phyloP scores from a whole-genome alignment of 1,140 invertebrate species.

The Holotrichia oblita region DNA sequence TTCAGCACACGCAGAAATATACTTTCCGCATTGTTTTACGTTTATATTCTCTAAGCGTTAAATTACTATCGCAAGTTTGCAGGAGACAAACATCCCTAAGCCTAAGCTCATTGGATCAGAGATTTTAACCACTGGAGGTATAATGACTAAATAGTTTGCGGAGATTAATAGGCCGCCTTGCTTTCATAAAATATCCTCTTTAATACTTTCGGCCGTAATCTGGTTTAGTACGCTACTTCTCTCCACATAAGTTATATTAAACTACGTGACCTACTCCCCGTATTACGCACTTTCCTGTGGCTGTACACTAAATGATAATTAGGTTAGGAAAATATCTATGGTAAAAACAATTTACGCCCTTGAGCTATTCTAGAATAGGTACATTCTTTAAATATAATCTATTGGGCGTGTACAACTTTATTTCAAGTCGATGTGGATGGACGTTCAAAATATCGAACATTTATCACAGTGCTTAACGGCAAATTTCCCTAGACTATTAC shows the following conservation, averaged over 20 bases:
- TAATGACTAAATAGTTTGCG: constrained; percentile 30
- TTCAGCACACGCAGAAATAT: no score
- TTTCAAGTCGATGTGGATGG: not conserved
- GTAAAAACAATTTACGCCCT: not conserved
- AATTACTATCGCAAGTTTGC: not conserved
- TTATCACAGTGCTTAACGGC: constrained; percentile 9
- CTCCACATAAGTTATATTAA: constrained; percentile 5
- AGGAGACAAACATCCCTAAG: not conserved
- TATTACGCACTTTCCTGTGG: not conserved
- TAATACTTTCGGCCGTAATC: constrained; percentile 29
- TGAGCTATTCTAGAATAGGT: not conserved
- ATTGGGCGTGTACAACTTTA: no score
- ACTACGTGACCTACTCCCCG: not conserved
- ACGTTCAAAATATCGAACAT: not conserved
- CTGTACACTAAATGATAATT: not conserved
- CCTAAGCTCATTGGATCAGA: not conserved
- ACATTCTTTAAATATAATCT: not conserved
- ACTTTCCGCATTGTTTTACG: no score
- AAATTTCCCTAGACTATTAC: constrained; percentile 9
- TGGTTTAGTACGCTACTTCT: constrained; percentile 26
- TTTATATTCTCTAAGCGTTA: no score
- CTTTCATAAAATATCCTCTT: constrained; percentile 17
- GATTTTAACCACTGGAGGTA: not conserved
- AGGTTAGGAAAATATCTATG: not conserved
- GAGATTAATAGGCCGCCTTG: constrained; percentile 22